Percentiles rank a stretch among this genome's conserved stretches.
phyloP scores from a whole-genome alignment of 2,113 vertebrate species.

The Candoia aspera region DNA sequence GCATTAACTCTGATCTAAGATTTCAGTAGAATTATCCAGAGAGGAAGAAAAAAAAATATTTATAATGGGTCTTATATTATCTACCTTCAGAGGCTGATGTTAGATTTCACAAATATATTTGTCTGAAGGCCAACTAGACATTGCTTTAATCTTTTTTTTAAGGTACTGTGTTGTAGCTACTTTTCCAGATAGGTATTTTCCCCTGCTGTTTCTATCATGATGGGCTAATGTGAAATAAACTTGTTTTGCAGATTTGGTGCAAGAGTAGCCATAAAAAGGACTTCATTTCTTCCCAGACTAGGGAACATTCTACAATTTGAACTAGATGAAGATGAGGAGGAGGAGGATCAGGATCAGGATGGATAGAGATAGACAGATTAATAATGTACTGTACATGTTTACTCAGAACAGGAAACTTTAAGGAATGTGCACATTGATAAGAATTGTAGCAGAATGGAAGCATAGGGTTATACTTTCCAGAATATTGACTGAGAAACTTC shows the following conservation, averaged over 20 bases:
- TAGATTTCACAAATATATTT: background rate
- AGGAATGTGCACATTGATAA: too few relatives aligned
- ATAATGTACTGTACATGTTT: background rate
- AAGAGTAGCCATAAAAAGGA: background rate
- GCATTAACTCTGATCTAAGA: background rate
- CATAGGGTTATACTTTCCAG: too few relatives aligned
- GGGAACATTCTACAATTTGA: background rate
- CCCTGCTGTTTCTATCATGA: background rate
- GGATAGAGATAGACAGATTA: background rate
- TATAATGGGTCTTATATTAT: background rate
- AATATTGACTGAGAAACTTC: too few relatives aligned
- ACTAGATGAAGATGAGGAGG: background rate
- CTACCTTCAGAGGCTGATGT: background rate
- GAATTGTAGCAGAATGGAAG: too few relatives aligned
- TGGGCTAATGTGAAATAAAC: background rate
- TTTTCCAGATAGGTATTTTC: background rate
- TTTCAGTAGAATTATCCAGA: background rate
- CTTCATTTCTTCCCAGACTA: background rate
- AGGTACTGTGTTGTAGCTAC: background rate
- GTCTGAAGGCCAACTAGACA: background rate
- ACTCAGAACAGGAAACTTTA: too few relatives aligned
- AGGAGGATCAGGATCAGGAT: too few relatives aligned
- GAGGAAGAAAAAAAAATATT: background rate
- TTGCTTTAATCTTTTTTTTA: background rate
- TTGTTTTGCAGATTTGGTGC: background rate